phyloP scores from a whole-genome alignment of 92 coral and sea anemone species.

The Ricordea florida region DNA sequence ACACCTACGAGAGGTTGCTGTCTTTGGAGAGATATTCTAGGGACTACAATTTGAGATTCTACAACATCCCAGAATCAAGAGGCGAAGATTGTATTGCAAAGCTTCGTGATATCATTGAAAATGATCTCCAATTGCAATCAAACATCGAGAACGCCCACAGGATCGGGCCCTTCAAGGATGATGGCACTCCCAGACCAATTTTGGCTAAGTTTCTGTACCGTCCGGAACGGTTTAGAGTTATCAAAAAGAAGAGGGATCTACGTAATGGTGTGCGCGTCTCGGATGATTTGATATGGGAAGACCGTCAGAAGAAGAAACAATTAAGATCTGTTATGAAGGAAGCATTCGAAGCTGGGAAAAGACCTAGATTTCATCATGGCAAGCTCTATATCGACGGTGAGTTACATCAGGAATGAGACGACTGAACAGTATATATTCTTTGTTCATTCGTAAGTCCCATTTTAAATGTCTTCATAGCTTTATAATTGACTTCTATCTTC shows the following conservation, averaged over 20 bases:
- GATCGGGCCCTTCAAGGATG: constrained; percentile 7
- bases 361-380: too few species aligned
- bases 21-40: constrained; percentile 35
- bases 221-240: constrained; percentile 15
- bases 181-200: constrained; percentile 41
- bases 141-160: constrained; percentile 26
- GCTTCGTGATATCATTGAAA: constrained; percentile 11
- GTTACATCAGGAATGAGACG: too few species aligned
- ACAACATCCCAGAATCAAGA: constrained; percentile 21
- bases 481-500: too few species aligned
- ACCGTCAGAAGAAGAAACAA: constrained; percentile 19
- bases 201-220: constrained; percentile 38
- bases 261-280: constrained; percentile 1
- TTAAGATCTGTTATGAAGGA: constrained; percentile 14
- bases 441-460: too few species aligned
- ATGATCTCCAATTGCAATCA: constrained; percentile 5
- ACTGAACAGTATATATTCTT: too few species aligned
- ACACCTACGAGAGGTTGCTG: constrained; percentile 5
- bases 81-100: constrained; percentile 12
- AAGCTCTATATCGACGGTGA: too few species aligned
- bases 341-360: too few species aligned
- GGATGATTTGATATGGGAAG: constrained; percentile 10
- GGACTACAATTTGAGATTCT: constrained; percentile 26
- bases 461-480: too few species aligned
- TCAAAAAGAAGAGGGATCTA: constrained; percentile 16